A percentile compares a stretch with the other conserved stretches of the same genome.
Conservation (phyloP, 2,113 vertebrate species). For the Chrysemys picta region DNA sequence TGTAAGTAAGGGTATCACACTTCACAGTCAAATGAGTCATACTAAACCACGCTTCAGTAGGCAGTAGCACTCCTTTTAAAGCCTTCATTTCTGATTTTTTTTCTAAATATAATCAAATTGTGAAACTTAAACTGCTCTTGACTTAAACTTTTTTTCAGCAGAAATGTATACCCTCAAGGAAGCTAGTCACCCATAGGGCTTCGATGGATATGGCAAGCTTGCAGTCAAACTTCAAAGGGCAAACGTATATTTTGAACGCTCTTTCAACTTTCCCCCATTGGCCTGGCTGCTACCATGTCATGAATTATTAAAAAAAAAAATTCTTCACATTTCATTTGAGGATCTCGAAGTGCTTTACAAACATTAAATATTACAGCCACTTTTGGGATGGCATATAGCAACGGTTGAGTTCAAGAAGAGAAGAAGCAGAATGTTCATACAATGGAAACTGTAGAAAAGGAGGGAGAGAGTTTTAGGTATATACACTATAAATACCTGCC, state of each 20-base stretch:
- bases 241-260: slow-evolving; percentile 65
- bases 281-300: slow-evolving; percentile 54
- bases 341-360: slow-evolving; percentile 51
- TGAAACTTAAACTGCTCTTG: slow-evolving; percentile 51
- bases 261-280: slow-evolving; percentile 72
- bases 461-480: not conserved
- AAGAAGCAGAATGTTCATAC: not conserved
- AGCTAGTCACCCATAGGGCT: slow-evolving; percentile 51
- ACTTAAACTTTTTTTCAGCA: slow-evolving; percentile 47
- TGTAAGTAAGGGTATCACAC: slow-evolving; percentile 43
- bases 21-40: slow-evolving; percentile 33
- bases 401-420: slow-evolving; percentile 7
- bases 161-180: slow-evolving; percentile 65
- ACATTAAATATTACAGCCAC: slow-evolving; percentile 58
- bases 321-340: not conserved
- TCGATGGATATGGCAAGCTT: slow-evolving; percentile 66
- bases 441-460: not conserved
- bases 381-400: not conserved
- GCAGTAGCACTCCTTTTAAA: slow-evolving; percentile 28
- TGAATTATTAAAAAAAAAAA: slow-evolving; percentile 65
- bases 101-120: slow-evolving; percentile 48
- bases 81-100: slow-evolving; percentile 67
- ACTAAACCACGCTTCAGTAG: slow-evolving; percentile 5
- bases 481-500: not conserved
- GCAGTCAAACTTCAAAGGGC: slow-evolving; percentile 71